Evolutionary conservation across 2,113 vertebrate species (phyloP).

Genomic region (Numida meleagris): DNA sequence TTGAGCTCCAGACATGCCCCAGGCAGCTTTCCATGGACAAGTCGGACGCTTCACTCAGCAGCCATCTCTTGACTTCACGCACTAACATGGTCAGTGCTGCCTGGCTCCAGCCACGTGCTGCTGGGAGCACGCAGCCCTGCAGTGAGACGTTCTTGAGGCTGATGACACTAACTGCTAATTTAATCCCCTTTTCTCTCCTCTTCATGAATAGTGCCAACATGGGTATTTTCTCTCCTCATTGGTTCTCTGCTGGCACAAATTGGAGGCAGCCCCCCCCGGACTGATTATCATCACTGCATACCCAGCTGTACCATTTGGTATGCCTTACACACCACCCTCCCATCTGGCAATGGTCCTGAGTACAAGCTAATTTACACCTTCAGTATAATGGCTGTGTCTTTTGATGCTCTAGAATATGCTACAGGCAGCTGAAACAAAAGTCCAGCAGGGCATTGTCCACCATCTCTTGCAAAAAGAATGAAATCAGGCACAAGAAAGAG

Average conservation of each 20-base stretch:
- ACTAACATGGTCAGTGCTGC: rapidly evolving
- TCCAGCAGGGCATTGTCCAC: background rate
- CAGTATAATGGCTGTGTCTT: slow-evolving; percentile 12
- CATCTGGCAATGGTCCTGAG: slow-evolving; percentile 6
- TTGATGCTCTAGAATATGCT: background rate
- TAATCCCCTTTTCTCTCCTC: background rate
- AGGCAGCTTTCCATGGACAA: background rate
- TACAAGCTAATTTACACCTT: slow-evolving; percentile 44
- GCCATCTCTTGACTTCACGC: background rate
- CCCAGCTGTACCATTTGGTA: background rate
- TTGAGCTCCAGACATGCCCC: background rate
- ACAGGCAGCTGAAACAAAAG: slow-evolving; percentile 17
- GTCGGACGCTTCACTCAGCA: background rate
- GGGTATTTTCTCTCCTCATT: background rate
- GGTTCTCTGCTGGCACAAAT: background rate
- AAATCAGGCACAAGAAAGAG: background rate
- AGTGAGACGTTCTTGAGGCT: background rate
- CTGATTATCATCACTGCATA: background rate
- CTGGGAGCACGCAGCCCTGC: background rate
- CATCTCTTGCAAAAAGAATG: slow-evolving; percentile 19
- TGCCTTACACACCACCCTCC: background rate
- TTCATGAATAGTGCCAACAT: background rate
- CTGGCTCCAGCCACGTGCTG: background rate
- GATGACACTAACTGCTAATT: slow-evolving; percentile 1
- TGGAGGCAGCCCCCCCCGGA: background rate